Evolutionary conservation across 23 tunicate species (phyloP), one percentile per base, ranked within the genome.

Genomic region (Halocynthia roretzi): DNA sequence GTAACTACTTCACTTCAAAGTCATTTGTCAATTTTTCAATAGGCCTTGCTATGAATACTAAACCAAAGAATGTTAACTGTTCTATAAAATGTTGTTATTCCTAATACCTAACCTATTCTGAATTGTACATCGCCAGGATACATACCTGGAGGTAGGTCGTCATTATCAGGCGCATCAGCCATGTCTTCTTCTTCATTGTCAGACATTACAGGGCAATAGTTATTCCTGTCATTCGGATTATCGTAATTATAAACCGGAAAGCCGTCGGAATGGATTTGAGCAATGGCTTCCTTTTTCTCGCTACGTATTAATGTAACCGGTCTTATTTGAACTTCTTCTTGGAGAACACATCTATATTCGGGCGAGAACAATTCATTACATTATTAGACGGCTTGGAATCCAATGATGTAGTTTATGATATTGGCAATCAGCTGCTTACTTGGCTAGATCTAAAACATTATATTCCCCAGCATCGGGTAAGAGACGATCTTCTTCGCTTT

Each of bases 401-500:
- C 17, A 58, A 58, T 4, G 63, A n/a, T 58, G 15, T 31, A 31
- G 44, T 58, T 58, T 58, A 58, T 58, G 63, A 58, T 58, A 58
- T 58, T 14, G 17, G 20, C 23, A 67, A n/a, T 18, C 20, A n/a
- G 23, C 75, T 15, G 14, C 78, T 10, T 54, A 74, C 78, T 74
- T 74, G 10, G 78, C 78, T 22, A 74, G 78, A 56, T 74, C 78
- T 2, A 54, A 15, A 53, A 74, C 60, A 56, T 21, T 74, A 54
- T 74, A 74, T 74, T 74, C 78, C 14, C 78, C 78, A 15, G 78
- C 78, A 14, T 62, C 55, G 20, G 78, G 78, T 54, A 74, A 54
- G 64, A 74, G 56, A 10, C 78, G 14, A 54, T 74, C 78, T 8
- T 54, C 56, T 56, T 54, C 62, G 12, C 64, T 8, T 21, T 21